These are phyloP conservation scores for Samia ricini DNA, from an alignment of 1,140 invertebrate species.

Conservation along the genomic window DNA sequence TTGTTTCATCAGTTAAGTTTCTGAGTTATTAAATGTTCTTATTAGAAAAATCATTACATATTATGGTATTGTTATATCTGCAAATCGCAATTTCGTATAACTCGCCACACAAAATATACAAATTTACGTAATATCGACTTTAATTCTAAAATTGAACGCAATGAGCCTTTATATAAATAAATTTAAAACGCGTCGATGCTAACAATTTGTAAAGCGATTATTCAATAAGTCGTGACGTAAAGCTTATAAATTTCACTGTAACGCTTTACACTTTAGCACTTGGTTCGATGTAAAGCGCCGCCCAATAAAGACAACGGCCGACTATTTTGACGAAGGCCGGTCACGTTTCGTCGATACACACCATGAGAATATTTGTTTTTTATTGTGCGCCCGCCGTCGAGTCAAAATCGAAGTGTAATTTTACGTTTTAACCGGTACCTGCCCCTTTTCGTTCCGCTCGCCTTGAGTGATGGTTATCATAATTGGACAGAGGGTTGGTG, in stretches of 20 bases:
- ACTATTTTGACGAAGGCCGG: constrained; percentile 75
- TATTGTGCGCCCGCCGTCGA: constrained; percentile 65
- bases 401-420: constrained; percentile 75
- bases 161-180: constrained; percentile 23
- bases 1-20: constrained; percentile 22
- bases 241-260: constrained; percentile 70
- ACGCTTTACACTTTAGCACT: constrained; percentile 76
- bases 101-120: constrained; percentile 12
- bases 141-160: constrained; percentile 16
- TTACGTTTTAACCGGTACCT: constrained; percentile 72
- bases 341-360: constrained; percentile 74
- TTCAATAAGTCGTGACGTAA: constrained; percentile 71
- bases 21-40: constrained; percentile 18
- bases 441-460: constrained; percentile 75
- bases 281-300: constrained; percentile 59
- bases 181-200: constrained; percentile 39
- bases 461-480: constrained; percentile 75
- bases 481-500: constrained; percentile 70
- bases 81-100: not conserved
- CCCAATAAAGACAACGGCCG: constrained; percentile 68
- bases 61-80: not conserved
- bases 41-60: not conserved
- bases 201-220: constrained; percentile 66
- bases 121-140: constrained; percentile 9
- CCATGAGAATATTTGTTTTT: constrained; percentile 78